Evolutionary conservation across 2,797 vertebrate species (phyloP).

Genomic region (Scolopax rusticola): DNA sequence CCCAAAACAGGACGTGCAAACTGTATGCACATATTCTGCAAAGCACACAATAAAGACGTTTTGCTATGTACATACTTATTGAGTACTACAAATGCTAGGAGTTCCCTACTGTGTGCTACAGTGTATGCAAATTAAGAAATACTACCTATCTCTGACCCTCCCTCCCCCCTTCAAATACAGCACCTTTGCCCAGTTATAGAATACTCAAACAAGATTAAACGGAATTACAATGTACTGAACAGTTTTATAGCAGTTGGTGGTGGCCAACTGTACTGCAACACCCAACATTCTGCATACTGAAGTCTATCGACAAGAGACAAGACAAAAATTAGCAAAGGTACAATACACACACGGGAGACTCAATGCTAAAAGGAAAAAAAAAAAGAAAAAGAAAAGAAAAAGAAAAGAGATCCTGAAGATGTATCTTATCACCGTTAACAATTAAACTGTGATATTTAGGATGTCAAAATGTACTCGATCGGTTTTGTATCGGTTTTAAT

Average conservation of each 20-base stretch:
- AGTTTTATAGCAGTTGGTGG: conserved; percentile 71
- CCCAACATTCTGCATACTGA: conserved; percentile 75
- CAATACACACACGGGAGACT: conserved; percentile 76
- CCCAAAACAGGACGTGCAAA: conserved; percentile 82
- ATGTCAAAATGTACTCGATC: conserved; percentile 55
- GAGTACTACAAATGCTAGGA: conserved; percentile 76
- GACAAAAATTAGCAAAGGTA: conserved; percentile 75
- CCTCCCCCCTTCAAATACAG: conserved; percentile 75
- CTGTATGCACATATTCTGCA: conserved; percentile 83
- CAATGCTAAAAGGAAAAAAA: conserved; percentile 42
- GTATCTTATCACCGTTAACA: conserved; percentile 38
- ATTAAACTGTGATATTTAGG: conserved; percentile 46
- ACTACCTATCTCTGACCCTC: conserved; percentile 72
- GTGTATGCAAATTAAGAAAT: conserved; percentile 74
- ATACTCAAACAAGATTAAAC: conserved; percentile 69
- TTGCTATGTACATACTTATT: conserved; percentile 80
- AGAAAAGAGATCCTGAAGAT: conserved; percentile 37
- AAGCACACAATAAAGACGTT: conserved; percentile 84
- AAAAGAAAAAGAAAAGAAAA: not conserved
- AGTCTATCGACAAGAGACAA: conserved; percentile 78
- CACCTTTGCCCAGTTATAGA: conserved; percentile 73
- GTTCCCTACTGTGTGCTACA: conserved; percentile 80
- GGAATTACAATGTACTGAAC: conserved; percentile 75
- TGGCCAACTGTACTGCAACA: conserved; percentile 68
- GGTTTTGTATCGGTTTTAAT: conserved; percentile 18